Base-by-base conservation (phyloP, 2,113 vertebrate species). In the Gorsachius goisagi region DNA sequence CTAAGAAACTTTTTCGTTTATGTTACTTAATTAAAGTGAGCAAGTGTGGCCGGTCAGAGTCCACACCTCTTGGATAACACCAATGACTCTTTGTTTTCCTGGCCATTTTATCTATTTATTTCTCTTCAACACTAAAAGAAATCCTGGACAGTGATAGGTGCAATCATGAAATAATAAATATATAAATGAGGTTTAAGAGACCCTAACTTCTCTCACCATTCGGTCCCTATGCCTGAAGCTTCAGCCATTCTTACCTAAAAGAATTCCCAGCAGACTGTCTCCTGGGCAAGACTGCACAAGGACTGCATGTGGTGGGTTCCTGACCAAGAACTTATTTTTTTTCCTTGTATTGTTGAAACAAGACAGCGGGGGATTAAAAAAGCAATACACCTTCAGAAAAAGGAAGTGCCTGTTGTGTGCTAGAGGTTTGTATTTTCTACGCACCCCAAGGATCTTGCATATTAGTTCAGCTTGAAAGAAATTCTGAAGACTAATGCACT, bases 321-420 rank as follows among this genome's bases (percentile, higher is more conserved):
- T 63, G 33, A 60, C 9, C 20, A 84, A 83, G 20, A 67, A 27
- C 22, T 39, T 55, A 27, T 39, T 53, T 44, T 26, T 11, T 44
- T 44, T 44, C 24, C 9, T 49, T 89, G 79, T 74, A 45, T 15
- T 71, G 37, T 55, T 71, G n/a, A 85, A 69, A 66, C 10, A 53
- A 37, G 8, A 44, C 19, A 44, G 15, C 0, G 0, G 3, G n/a
- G 5, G 5, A 68, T 41, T 9, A 77, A 63, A 62, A 49, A 18
- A 49, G 22, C 2, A 5, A 45, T 15, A 60, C 12, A 74, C 4
- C 35, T 84, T 74, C 56, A 28, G 50, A 41, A 74, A 75, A 80
- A 41, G 18, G 24, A 37, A 53, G 16, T 52, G 28, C 6, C 21
- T 2, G 1, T 52, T 58, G 10, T 69, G 41, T 32, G 11, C 12